phyloP scores from a whole-genome alignment of 2,113 vertebrate genomes.

The Callipepla californica region DNA sequence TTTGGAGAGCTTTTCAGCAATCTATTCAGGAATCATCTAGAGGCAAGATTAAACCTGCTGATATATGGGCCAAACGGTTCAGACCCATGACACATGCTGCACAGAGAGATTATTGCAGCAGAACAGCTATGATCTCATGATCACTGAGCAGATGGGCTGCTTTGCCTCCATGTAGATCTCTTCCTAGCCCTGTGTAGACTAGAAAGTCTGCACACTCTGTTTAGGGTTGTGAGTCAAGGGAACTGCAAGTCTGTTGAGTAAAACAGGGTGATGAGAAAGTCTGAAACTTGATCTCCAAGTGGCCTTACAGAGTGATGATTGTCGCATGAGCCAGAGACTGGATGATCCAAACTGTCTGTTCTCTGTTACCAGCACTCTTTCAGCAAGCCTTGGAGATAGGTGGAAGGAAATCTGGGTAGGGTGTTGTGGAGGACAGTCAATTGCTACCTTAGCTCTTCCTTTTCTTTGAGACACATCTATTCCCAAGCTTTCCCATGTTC shows the following conservation, averaged over 20 bases:
- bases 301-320: neutral
- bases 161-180: neutral
- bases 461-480: neutral
- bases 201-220: neutral
- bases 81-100: conserved; percentile 38
- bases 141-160: neutral
- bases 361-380: neutral
- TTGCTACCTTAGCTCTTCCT: conserved; percentile 21
- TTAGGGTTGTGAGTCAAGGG: neutral
- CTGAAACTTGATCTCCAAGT: neutral
- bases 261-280: neutral
- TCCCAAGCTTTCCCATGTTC: neutral
- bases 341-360: neutral
- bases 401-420: conserved; percentile 23
- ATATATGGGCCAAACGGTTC: conserved; percentile 51
- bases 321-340: neutral
- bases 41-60: conserved; percentile 73
- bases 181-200: neutral
- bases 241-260: neutral
- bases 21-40: conserved; percentile 57
- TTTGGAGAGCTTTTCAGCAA: conserved; percentile 56
- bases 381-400: neutral
- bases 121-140: neutral
- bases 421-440: neutral
- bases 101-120: conserved; percentile 22